Conservation (phyloP, 2,797 vertebrate genomes). For the Acanthurus leucopareius region DNA sequence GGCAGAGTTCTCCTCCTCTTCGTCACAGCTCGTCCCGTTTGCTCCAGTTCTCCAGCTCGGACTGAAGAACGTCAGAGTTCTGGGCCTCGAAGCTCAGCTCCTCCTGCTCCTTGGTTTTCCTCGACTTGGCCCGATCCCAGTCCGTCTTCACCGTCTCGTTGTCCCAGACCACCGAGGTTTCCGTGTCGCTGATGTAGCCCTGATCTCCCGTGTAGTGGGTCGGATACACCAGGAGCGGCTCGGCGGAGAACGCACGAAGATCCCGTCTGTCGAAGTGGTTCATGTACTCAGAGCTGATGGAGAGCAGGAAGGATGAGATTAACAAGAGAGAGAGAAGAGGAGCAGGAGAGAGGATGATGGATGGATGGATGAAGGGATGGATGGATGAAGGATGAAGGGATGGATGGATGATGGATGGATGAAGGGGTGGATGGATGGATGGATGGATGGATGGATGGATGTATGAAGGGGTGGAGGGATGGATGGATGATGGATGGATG, state of each 20-base stretch:
- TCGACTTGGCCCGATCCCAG: slow-evolving; percentile 90
- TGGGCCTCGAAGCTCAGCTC: slow-evolving; percentile 88
- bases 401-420: too few species aligned
- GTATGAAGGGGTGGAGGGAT: too few species aligned
- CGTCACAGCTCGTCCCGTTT: slow-evolving; percentile 90
- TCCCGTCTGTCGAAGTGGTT: slow-evolving; percentile 85
- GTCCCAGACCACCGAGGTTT: slow-evolving; percentile 93
- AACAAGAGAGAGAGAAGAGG: slow-evolving; percentile 5
- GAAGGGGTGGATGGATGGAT: too few species aligned
- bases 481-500: too few species aligned
- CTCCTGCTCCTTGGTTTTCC: slow-evolving; percentile 89
- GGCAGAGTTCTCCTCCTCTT: slow-evolving; percentile 27
- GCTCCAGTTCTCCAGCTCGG: slow-evolving; percentile 88
- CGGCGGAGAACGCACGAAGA: slow-evolving; percentile 89
- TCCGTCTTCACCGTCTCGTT: slow-evolving; percentile 87
- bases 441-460: too few species aligned
- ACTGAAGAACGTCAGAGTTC: slow-evolving; percentile 90
- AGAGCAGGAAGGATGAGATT: slow-evolving; percentile 17
- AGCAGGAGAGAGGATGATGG: not conserved
- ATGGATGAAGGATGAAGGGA: too few species aligned
- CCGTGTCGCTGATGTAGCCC: slow-evolving; percentile 93
- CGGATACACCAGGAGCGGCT: slow-evolving; percentile 91
- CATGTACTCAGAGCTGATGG: slow-evolving; percentile 85
- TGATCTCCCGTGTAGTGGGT: slow-evolving; percentile 92
- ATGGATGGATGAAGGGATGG: too few species aligned